Evolutionary conservation across 1,140 invertebrate genomes (phyloP), one percentile per base, ranked within the genome.

Genomic region (Drosophila lacertosa): DNA sequence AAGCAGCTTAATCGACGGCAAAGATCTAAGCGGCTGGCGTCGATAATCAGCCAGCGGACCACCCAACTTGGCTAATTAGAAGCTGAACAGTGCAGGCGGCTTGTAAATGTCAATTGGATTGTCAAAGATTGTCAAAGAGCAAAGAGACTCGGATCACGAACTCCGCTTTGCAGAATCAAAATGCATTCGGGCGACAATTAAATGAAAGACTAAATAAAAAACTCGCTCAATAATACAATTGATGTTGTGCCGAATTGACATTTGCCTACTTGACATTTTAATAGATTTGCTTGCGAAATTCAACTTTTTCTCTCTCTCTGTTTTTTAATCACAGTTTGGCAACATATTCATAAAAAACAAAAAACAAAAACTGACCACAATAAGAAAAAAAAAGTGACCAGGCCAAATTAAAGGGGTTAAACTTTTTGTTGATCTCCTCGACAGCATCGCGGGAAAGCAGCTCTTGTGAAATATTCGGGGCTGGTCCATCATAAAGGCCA

Each of bases 1-100:
- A 86, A 86, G 82, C 82, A 74, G 81, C 81, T 86, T 81, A 88
- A 86, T 86, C 81, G 81, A 88, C 81, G 81, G 81, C 81, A 68
- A 68, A 86, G 82, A 86, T 86, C 81, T 86, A 86, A 86, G 82
- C 77, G 18, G 18, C 66, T 59, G 60, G 82, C 77, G 81, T 84
- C 81, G 81, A 84, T 84, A 84, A 84, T 84, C 80, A 77, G 77
- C 78, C 51, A 22, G 35, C 45, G 3, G 32, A 86, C 81, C 81
- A 84, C 81, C 81, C 81, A 84, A 44, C n/a, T 69, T 33, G 55
- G 39, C 54, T 84, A 88, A 84, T 84, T 84, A 84, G 88, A 86
- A 84, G 74, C 74, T 77, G 88, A 69, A 69, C 86, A 80, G 81
- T 81, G 73, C 51, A 79, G 47, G 77, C 82, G 82, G 73, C 82